Conservation (phyloP, 1,140 invertebrate species). For the Drosophila busckii region DNA sequence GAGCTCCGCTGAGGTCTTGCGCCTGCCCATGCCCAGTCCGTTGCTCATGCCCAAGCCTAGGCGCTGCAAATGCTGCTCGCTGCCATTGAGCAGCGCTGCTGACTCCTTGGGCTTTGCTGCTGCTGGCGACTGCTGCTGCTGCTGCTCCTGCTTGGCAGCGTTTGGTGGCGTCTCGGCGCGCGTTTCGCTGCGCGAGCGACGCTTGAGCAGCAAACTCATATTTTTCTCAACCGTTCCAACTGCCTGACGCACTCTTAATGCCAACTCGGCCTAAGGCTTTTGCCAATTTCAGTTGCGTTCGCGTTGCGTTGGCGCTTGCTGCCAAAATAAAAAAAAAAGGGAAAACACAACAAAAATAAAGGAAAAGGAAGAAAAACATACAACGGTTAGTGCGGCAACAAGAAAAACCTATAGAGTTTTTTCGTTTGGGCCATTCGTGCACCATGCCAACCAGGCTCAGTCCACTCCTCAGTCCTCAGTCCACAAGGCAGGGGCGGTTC, state of each 20-base stretch:
- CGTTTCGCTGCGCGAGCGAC: conserved; percentile 66
- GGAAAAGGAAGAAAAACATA: too few species aligned
- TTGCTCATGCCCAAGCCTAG: conserved; percentile 10
- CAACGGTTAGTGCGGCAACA: too few species aligned
- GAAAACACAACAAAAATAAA: too few species aligned
- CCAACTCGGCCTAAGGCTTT: too few species aligned
- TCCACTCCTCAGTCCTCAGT: too few species aligned
- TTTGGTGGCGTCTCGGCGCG: conserved; percentile 33
- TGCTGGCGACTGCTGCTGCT: neutral
- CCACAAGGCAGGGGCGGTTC: too few species aligned
- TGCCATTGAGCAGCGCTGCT: conserved; percentile 19
- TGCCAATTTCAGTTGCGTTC: too few species aligned
- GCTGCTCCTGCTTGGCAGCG: conserved; percentile 7
- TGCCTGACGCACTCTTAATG: neutral
- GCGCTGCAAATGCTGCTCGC: conserved; percentile 32
- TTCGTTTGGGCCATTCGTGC: conserved; percentile 68
- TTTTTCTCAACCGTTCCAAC: neutral
- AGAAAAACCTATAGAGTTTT: conserved; percentile 57
- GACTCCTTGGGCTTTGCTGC: neutral
- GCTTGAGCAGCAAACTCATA: conserved; percentile 63
- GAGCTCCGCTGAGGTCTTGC: conserved; percentile 87
- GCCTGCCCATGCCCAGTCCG: conserved; percentile 47
- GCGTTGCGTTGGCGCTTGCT: too few species aligned
- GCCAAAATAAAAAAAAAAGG: too few species aligned
- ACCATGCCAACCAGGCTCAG: conserved; percentile 67